phyloP scores from a whole-genome alignment of 2,888 invertebrate species.

The Vesta saturnalis region DNA sequence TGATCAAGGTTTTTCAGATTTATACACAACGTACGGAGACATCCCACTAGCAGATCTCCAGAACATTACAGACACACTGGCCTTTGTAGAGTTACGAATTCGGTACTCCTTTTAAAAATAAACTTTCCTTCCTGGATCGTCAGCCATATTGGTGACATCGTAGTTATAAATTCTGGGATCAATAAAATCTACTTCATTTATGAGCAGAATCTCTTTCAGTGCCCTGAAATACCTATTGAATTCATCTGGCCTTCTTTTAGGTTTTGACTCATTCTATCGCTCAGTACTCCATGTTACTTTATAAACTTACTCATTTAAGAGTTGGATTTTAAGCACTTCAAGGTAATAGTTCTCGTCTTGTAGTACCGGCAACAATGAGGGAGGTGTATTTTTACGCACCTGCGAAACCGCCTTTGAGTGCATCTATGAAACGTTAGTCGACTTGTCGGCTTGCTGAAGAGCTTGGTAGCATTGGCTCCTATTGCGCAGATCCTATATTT shows the following conservation, averaged over 20 bases:
- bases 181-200: neutral
- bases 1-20: neutral
- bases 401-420: too few relatives aligned
- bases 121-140: constrained; percentile 6
- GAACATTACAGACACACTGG: constrained; percentile 1
- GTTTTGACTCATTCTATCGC: neutral
- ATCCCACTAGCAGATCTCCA: neutral
- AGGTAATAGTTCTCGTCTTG: too few relatives aligned
- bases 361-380: too few relatives aligned
- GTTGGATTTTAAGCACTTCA: too few relatives aligned
- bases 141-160: neutral
- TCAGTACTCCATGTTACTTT: neutral
- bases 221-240: neutral
- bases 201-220: neutral
- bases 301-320: neutral
- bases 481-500: too few relatives aligned
- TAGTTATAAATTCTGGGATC: neutral
- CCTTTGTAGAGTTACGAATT: neutral
- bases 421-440: too few relatives aligned
- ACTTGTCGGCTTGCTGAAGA: too few relatives aligned
- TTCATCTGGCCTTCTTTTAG: neutral
- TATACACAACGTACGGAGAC: neutral
- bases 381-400: too few relatives aligned
- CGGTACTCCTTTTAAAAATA: neutral
- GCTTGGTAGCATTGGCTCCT: too few relatives aligned